Evolutionary conservation across 2,888 invertebrate species (phyloP), one percentile per base, ranked within the genome.

Genomic region (Colletes collaris): DNA sequence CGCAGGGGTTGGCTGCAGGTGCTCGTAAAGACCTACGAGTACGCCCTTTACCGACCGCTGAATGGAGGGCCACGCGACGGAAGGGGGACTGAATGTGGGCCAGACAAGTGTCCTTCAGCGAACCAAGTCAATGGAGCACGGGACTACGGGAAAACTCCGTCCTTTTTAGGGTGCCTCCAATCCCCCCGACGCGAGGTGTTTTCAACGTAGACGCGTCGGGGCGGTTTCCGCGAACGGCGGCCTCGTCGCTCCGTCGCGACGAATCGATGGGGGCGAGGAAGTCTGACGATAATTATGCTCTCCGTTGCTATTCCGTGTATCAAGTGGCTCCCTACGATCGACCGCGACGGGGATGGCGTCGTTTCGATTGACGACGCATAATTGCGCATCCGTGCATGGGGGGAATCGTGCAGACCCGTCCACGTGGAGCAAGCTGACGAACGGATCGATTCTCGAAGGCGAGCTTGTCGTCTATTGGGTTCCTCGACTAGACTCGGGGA

Each of bases 41-140:
- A 72, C 78, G 78, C 79, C 82, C 83, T 82, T 81, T 71, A 65
- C 70, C 77, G 75, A 65, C 63, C 72, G 55, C 79, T 86, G 88
- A 84, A 87, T 83, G 83, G 85, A 83, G 79, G 44, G 85, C 86
- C 87, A 85, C 86, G 85, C 76, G 83, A 79, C 77, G 65, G 62
- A 76, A 78, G 73, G 79, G 82, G 60, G 80, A 73, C 73, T 58
- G 85, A 86, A 88, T 86, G 83, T 88, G 88, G 87, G 85, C 79
- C 88, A 84, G 74, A 87, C 86, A 84, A 87, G 81, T 85, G 89
- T 87, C 87, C 89, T 87, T 89, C 85, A 78, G 56, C 64, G 81
- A 89, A 87, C 74, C 82, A 84, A 89, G 88, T 89, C 87, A 89
- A 89, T 87, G 89, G 86, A 87, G 86, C 85, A 73, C 59, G 55